Base-by-base conservation (phyloP, 2,797 vertebrate species). In the Phoxinus dragarum region DNA sequence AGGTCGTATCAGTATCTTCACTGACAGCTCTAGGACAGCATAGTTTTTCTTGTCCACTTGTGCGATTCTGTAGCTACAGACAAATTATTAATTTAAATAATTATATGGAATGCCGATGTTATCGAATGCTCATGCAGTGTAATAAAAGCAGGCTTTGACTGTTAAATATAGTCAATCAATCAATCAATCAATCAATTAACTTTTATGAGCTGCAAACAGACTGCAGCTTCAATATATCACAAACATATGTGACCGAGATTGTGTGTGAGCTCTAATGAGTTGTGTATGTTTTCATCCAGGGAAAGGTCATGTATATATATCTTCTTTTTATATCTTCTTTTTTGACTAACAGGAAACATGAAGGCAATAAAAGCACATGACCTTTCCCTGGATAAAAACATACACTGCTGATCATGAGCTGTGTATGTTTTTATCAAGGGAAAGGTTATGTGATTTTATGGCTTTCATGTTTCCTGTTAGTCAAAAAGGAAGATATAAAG, bases 201-300 rank as follows among this genome's bases (percentile, higher is more conserved):
- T 74, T 85, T 66, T 73, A 66, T 74, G 84, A 74, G 74, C 31
- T 2, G 4, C 66, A 52, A 80, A 80, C 77, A 74, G 56, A 73
- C 67, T 19, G 40, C 76, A 80, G 76, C 68, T 73, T 85, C 40
- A 72, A 12, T 85, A 72, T 27, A 80, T 85, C 54, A 85, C 69
- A 49, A 74, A 73, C 66, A 78, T 34, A 31, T 84, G 76, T 80
- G 68, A 72, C 47, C 21, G 54, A 61, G 84, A 79, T 69, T 40
- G 49, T 66, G 56, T 75, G 56, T 66, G 44, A 34, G 23, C 56
- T 19, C 14, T 52, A 47, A 69, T 80, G 44, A 31, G 68, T 31
- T 31, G 23, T 49, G 47, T 17, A 49, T 49, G 47, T 49, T 49
- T 49, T 49, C 47, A 49, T 49, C 5, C 16, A 49, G 1, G 47